Evolutionary conservation across 2,113 vertebrate genomes (phyloP).

Genomic region (Pteruthius melanotis): DNA sequence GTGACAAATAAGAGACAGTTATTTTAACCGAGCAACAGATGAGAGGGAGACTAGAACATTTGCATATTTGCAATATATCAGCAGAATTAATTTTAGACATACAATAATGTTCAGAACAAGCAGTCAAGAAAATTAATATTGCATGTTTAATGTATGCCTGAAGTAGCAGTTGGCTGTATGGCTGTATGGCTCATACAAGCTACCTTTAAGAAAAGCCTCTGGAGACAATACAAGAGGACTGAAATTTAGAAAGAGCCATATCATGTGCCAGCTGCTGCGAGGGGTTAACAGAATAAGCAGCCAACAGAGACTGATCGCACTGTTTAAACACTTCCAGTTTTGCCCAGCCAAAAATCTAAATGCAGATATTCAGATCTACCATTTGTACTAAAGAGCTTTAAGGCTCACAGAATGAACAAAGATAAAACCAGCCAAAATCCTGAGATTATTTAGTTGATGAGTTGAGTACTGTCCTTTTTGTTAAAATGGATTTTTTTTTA

Average conservation of each 20-base stretch:
- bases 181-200: not conserved
- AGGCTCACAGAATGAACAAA: not conserved
- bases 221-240: not conserved
- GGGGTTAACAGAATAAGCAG: not conserved
- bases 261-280: fast-evolving
- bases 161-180: not conserved
- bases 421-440: not conserved
- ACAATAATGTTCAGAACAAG: not conserved
- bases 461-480: not conserved
- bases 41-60: not conserved
- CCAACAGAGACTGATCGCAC: not conserved
- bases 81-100: not conserved
- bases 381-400: not conserved
- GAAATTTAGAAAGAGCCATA: not conserved
- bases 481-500: not conserved
- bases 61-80: not conserved
- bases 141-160: not conserved
- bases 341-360: not conserved
- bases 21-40: not conserved
- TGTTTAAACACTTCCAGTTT: not conserved
- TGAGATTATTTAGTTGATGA: not conserved
- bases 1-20: not conserved
- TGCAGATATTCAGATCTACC: not conserved
- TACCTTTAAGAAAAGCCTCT: not conserved
- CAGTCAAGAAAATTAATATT: not conserved